Percentiles rank a stretch among this genome's conserved stretches.
Evolutionary conservation across 2,888 invertebrate genomes (phyloP).

Genomic region (Sycophila texana): DNA sequence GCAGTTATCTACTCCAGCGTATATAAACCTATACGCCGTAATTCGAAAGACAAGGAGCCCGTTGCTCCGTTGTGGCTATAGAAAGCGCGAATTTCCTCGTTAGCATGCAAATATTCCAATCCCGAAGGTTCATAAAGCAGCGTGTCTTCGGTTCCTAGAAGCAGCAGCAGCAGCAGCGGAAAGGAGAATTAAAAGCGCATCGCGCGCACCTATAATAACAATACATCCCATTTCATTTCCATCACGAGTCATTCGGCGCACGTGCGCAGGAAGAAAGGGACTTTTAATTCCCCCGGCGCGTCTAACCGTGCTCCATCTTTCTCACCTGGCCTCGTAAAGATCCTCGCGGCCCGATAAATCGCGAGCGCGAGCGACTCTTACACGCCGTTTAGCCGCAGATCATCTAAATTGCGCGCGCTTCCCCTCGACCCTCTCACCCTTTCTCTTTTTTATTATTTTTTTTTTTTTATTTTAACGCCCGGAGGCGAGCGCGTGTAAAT

Average conservation of each 20-base stretch:
- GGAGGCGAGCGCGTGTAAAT: conserved; percentile 50
- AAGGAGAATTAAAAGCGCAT: conserved; percentile 40
- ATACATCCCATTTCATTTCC: conserved; percentile 40
- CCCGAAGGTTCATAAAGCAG: background rate
- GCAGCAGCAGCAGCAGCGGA: background rate
- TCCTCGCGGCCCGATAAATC: conserved; percentile 66
- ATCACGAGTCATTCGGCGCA: conserved; percentile 23
- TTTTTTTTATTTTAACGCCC: background rate
- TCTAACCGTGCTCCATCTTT: background rate
- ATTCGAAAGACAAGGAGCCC: conserved; percentile 8
- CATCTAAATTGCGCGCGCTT: conserved; percentile 61
- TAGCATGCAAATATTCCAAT: conserved; percentile 27
- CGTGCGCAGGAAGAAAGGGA: conserved; percentile 44
- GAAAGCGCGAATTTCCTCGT: conserved; percentile 12
- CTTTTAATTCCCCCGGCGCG: conserved; percentile 26
- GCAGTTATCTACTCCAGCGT: too few species aligned
- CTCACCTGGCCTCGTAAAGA: conserved; percentile 59
- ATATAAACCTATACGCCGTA: background rate
- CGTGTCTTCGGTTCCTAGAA: conserved; percentile 23
- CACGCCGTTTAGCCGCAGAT: conserved; percentile 63
- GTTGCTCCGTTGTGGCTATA: too few species aligned
- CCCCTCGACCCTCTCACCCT: conserved; percentile 1
- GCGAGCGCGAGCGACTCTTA: conserved; percentile 65
- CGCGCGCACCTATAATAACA: conserved; percentile 25
- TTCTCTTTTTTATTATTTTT: background rate